Conservation (phyloP, 2,113 vertebrate genomes). For the Trichomycterus rosablanca region DNA sequence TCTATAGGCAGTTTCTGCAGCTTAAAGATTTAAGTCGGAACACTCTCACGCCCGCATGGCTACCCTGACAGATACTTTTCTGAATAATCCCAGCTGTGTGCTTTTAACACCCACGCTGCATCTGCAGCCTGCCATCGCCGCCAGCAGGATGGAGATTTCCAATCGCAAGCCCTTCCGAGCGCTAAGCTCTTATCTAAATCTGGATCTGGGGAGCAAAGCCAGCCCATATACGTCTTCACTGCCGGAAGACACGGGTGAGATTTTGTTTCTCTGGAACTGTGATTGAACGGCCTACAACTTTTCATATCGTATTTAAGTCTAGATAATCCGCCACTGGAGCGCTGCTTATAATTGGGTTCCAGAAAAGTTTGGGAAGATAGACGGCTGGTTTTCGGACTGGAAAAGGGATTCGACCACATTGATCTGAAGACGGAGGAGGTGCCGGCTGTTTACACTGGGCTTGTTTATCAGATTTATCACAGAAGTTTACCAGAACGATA, state of each 20-base stretch:
- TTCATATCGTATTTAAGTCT: constrained; percentile 30
- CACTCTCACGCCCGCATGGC: constrained; percentile 16
- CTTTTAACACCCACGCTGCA: constrained; percentile 24
- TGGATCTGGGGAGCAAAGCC: constrained; percentile 15
- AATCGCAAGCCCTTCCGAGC: constrained; percentile 9
- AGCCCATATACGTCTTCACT: neutral
- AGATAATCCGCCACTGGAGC: constrained; percentile 12
- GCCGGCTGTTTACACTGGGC: constrained; percentile 76
- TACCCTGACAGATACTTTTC: constrained; percentile 23
- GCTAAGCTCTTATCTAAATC: constrained; percentile 34
- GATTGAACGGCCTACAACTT: constrained; percentile 20
- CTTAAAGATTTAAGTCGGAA: constrained; percentile 37
- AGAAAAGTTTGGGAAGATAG: too few relatives aligned
- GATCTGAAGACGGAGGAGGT: constrained; percentile 79
- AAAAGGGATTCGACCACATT: constrained; percentile 76
- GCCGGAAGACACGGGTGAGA: constrained; percentile 18
- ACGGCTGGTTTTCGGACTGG: constrained; percentile 77
- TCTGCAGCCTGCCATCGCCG: constrained; percentile 14
- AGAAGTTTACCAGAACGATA: constrained; percentile 65
- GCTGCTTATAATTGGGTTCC: constrained; percentile 22
- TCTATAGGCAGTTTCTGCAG: constrained; percentile 14
- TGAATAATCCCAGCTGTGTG: constrained; percentile 30
- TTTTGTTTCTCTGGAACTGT: constrained; percentile 24
- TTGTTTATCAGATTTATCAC: constrained; percentile 86
- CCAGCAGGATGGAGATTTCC: constrained; percentile 4